Percentiles rank a stretch among this genome's conserved stretches.
phyloP scores from a whole-genome alignment of 2,888 invertebrate genomes.

The Sturmia bella region DNA sequence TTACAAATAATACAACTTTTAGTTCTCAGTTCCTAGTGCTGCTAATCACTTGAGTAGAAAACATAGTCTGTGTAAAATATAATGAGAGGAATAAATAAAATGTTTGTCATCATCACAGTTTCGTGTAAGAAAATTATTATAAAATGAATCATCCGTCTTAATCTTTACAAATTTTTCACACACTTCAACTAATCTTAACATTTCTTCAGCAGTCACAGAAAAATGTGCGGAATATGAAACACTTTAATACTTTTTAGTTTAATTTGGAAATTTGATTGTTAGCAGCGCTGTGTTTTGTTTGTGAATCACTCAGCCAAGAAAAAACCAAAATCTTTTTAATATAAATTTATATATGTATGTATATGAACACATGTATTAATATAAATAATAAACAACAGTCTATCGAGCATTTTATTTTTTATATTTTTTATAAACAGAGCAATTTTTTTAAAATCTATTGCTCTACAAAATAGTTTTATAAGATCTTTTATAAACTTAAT shows the following conservation, averaged over 20 bases:
- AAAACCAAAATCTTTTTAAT: too few species aligned
- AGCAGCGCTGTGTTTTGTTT: slow-evolving; percentile 16
- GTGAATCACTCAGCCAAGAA: slow-evolving; percentile 53
- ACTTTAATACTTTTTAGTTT: slow-evolving; percentile 15
- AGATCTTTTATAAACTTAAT: too few species aligned
- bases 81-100: not conserved
- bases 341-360: too few species aligned
- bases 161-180: slow-evolving; percentile 13
- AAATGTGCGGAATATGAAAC: slow-evolving; percentile 2
- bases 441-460: too few species aligned
- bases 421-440: too few species aligned
- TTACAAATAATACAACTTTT: slow-evolving; percentile 44
- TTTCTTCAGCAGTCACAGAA: slow-evolving; percentile 24
- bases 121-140: slow-evolving; percentile 15
- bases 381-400: too few species aligned
- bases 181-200: slow-evolving; percentile 34
- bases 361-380: too few species aligned
- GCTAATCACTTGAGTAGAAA: not conserved
- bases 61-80: not conserved
- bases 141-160: slow-evolving; percentile 47
- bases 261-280: slow-evolving; percentile 36
- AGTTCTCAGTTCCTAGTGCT: slow-evolving; percentile 29
- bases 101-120: slow-evolving; percentile 15
- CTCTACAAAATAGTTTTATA: too few species aligned
- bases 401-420: too few species aligned